Evolutionary conservation across 2,888 invertebrate genomes (phyloP).

Genomic region (Harpagoxenus sublaevis): DNA sequence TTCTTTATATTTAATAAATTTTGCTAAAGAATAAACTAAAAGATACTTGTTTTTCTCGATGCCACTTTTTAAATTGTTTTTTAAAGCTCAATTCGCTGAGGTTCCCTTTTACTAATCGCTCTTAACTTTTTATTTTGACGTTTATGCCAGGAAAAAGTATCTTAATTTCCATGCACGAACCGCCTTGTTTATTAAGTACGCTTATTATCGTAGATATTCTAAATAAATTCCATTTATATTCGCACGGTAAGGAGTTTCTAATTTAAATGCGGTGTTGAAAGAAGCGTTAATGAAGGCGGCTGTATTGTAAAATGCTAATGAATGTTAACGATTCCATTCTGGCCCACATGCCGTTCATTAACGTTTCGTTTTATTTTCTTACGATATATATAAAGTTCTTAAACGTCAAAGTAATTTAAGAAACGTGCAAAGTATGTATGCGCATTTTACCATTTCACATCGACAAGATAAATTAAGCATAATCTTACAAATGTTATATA

Average conservation of each 20-base stretch:
- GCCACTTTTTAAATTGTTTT: no score
- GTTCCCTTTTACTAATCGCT: background rate
- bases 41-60: background rate
- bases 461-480: background rate
- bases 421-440: background rate
- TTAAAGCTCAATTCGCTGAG: background rate
- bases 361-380: background rate
- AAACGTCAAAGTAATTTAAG: background rate
- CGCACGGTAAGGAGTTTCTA: background rate
- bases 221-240: background rate
- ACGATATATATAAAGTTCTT: background rate
- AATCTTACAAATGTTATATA: background rate
- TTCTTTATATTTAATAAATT: background rate
- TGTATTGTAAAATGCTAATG: constrained; percentile 14
- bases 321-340: constrained; percentile 19
- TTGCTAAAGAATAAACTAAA: background rate
- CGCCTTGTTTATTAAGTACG: background rate
- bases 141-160: background rate
- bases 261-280: constrained; percentile 1
- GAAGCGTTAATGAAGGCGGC: constrained; percentile 19
- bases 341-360: constrained; percentile 4
- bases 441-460: background rate
- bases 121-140: background rate
- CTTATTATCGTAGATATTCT: background rate
- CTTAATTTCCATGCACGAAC: background rate